phyloP scores from a whole-genome alignment of 2,113 vertebrate genomes.

The Megaleporinus macrocephalus region DNA sequence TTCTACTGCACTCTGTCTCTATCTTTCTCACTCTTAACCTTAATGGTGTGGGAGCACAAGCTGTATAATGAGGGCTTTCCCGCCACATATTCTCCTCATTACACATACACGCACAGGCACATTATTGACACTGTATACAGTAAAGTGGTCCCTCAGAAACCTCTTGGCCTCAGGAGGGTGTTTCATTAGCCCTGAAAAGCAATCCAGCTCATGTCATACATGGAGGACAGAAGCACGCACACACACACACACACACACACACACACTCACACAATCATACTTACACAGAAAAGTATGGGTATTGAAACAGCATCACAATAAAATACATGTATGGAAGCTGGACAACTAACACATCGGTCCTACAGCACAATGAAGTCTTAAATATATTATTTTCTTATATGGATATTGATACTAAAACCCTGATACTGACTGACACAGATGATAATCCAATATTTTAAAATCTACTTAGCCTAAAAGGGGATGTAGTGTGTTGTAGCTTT shows the following conservation, averaged over 20 bases:
- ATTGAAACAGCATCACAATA: conserved; percentile 6
- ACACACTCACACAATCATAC: conserved; percentile 12
- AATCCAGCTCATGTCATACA: conserved; percentile 34
- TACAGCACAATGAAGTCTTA: not conserved
- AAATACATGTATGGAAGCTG: not conserved
- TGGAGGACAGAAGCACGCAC: not conserved
- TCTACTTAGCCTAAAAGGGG: too few species aligned
- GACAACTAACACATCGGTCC: not conserved
- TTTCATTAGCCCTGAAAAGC: conserved; percentile 51
- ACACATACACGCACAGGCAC: conserved; percentile 39
- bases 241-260: too few species aligned
- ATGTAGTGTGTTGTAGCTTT: too few species aligned
- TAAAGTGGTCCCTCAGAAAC: conserved; percentile 59
- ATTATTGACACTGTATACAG: conserved; percentile 49
- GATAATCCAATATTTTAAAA: too few species aligned
- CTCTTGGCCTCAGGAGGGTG: conserved; percentile 40
- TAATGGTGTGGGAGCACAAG: conserved; percentile 63
- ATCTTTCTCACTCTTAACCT: conserved; percentile 31
- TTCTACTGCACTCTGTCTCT: conserved; percentile 22
- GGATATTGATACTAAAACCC: not conserved
- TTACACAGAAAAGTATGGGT: not conserved
- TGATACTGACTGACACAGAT: too few species aligned
- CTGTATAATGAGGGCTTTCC: conserved; percentile 58
- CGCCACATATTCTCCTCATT: conserved; percentile 49
- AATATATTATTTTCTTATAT: not conserved